Percentiles rank a stretch among this genome's conserved stretches.
Evolutionary conservation across 53 echinoderm and acorn worm species (phyloP).

Genomic region (Patiria pectinifera): DNA sequence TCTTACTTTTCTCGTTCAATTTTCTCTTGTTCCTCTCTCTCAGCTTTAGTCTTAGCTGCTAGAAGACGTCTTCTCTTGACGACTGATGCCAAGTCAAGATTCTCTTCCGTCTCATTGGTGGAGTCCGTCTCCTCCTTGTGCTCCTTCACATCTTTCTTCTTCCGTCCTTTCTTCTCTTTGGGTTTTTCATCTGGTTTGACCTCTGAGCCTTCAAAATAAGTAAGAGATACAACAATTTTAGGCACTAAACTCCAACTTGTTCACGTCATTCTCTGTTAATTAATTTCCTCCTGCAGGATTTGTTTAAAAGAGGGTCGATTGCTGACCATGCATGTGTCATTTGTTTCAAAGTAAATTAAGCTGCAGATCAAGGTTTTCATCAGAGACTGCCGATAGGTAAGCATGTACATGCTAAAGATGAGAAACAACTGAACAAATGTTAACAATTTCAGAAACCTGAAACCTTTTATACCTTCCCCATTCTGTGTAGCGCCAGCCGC

Average conservation of each 20-base stretch:
- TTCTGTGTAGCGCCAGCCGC: conserved; percentile 29
- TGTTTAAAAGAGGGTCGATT: too few relatives aligned
- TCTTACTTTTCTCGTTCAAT: conserved; percentile 80
- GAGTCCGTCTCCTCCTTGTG: conserved; percentile 34
- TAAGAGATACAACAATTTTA: too few relatives aligned
- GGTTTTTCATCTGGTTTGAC: conserved; percentile 26
- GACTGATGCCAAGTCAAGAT: conserved; percentile 77
- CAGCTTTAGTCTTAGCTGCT: conserved; percentile 78
- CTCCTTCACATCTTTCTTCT: conserved; percentile 62
- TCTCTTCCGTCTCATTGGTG: conserved; percentile 66
- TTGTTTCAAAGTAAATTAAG: too few relatives aligned
- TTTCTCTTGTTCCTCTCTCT: conserved; percentile 79
- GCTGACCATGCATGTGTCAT: too few relatives aligned
- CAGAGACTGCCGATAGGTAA: too few relatives aligned
- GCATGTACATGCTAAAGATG: too few relatives aligned
- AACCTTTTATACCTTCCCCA: conserved; percentile 21
- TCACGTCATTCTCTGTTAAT: too few relatives aligned
- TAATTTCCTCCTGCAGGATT: too few relatives aligned
- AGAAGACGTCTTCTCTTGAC: conserved; percentile 85
- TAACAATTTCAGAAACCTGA: background rate
- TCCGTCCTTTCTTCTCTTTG: conserved; percentile 45
- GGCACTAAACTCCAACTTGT: too few relatives aligned
- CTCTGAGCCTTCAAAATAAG: conserved; percentile 1
- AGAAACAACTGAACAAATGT: too few relatives aligned
- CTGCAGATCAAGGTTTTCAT: too few relatives aligned